Evolutionary conservation across 1,140 invertebrate genomes (phyloP), one percentile per base, ranked within the genome.

Genomic region (Pectinophora gossypiella): DNA sequence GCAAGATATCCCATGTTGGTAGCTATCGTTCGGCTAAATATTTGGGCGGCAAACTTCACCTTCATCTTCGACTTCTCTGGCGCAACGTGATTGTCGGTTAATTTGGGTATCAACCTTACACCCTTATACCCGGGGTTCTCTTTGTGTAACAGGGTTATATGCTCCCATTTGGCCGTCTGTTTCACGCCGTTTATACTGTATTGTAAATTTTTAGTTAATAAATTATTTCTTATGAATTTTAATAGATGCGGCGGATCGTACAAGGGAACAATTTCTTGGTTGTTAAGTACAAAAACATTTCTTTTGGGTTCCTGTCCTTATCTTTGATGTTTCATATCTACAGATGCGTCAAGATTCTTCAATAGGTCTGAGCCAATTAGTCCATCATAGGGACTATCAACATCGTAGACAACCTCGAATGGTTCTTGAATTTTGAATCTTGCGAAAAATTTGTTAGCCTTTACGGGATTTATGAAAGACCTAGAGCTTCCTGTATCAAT

Each of bases 231-330:
- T 6, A 76, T 54, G 3, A 71, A 61, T 58, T 76, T 77, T 18
- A 79, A 57, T 10, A 82, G 46, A 49, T 82, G 73, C 18, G 78
- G 76, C 23, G 67, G 51, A 51, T 73, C 72, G 57, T 55, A 76
- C 6, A 72, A 49, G 9, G 71, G 72, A 20, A 72, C 21, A 16
- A 73, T 58, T 60, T 71, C 55, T 19, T 64, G n/a, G n/a, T n/a
- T n/a, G n/a, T n/a, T n/a, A n/a, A n/a, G n/a, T n/a, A n/a, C n/a
- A n/a, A n/a, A n/a, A n/a, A n/a, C n/a, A n/a, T n/a, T n/a, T n/a
- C n/a, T n/a, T n/a, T n/a, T n/a, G n/a, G n/a, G n/a, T n/a, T n/a
- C n/a, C n/a, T n/a, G n/a, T n/a, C n/a, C n/a, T n/a, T n/a, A n/a
- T n/a, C n/a, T n/a, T n/a, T n/a, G n/a, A n/a, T n/a, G n/a, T n/a